Base-by-base conservation (phyloP, 1,140 invertebrate genomes). In the Drosophila setifemur region DNA sequence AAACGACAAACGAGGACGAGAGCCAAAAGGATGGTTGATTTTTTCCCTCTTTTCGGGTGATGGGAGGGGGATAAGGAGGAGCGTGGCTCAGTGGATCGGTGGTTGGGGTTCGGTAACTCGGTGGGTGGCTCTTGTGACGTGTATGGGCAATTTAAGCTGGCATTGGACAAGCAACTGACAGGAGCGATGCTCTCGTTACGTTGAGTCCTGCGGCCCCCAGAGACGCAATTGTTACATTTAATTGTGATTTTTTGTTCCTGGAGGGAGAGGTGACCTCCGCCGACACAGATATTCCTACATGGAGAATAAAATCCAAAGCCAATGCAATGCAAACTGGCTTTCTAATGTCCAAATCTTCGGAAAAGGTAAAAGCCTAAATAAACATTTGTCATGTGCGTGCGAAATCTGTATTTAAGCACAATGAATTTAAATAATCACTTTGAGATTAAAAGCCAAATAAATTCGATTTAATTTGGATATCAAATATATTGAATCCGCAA, bases 211-310 rank as follows among this genome's bases (percentile, higher is more conserved):
- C 55, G 74, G 72, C 82, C 81, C 78, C 81, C 67, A 81, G 81
- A 81, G 81, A 85, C 81, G 75, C 81, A 85, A 85, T 85, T 85
- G 81, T 85, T 81, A 86, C 81, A 85, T 85, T 86, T 85, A 85
- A 85, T 85, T 85, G 81, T 85, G 76, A 86, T 85, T 85, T 86
- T 85, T 85, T n/a, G n/a, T 75, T 85, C 63, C 75, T 70, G 42
- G 39, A 48, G 11, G 14, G 53, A 44, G 18, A 28, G 12, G 33
- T 19, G 9, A 28, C 14, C 1, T 18, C 28, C 37, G 8, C 6
- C 4, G 9, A 12, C 28, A 3, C n/a, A 26, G 11, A 8, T 23
- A 9, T 12, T 1, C 0, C 1, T 57, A 57, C 57, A 61, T 19
- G 25, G 57, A 61, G 16, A 33, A 5, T n/a, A 9, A 47, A 57